Base-by-base conservation (phyloP, 1,140 invertebrate species). In the Diabrotica virgifera region DNA sequence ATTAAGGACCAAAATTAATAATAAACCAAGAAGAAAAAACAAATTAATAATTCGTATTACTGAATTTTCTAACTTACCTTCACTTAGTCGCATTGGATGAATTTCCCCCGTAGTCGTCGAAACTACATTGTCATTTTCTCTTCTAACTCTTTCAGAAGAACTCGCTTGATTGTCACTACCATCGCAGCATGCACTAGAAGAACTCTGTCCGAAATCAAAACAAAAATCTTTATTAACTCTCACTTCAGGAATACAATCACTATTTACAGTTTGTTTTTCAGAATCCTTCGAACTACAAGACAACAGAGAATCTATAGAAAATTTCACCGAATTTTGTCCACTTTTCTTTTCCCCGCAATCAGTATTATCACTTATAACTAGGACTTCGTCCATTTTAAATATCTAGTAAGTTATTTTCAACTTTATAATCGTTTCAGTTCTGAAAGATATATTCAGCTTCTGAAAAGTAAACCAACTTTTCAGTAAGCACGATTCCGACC, bases 301-400 rank as follows among this genome's bases (percentile, higher is more conserved):
- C 11, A 70, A 52, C 13, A 70, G 40, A 6, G 69, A 68, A 36
- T 71, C 69, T 13, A 71, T 71, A 14, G 61, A 65, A 68, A 71
- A 71, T 40, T 60, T 71, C 9, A 55, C 63, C 36, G 63, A 66
- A 12, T 66, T 71, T 13, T 64, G 46, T 38, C 54, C 36, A 6
- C 36, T 52, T 12, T 24, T 58, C 50, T 50, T 57, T 36, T n/a
- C 13, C 9, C 50, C 50, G 37, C 46, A 50, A 2, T 36, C 53
- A 13, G 12, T 14, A 9, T 54, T 13, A 14, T 54, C 53, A 54
- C 35, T 12, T 8, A 54, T 12, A 54, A 54, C 12, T 54, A 14
- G 9, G 5, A 54, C 53, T 3, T 54, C 53, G 7, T 54, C 53
- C 53, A 54, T 54, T 54, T 54, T 54, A 13, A 54, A 46, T 46